These are phyloP conservation scores for Orientallactaga sibirica DNA, from an alignment of 2,797 vertebrate species.

Conservation along the genomic window DNA sequence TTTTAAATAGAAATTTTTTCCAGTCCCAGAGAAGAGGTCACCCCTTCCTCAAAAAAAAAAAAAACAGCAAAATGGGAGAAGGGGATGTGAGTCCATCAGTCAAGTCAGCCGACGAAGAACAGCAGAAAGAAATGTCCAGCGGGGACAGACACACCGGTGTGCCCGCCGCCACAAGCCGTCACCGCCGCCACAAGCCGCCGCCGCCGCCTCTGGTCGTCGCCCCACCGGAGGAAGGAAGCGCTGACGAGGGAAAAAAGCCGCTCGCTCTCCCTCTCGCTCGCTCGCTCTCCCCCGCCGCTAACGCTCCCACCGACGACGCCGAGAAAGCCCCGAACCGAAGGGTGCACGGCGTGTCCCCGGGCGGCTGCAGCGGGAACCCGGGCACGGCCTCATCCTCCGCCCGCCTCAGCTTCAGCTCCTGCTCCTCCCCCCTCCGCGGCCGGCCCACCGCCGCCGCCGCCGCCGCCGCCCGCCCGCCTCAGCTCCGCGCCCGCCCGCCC, in stretches of 20 bases:
- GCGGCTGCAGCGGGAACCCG: constrained; percentile 80
- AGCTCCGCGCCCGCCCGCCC: constrained; percentile 18
- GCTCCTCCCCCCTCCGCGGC: constrained; percentile 73
- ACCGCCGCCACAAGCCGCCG: background rate
- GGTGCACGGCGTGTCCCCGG: constrained; percentile 80
- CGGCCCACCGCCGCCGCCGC: constrained; percentile 78
- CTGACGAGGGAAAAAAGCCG: constrained; percentile 60
- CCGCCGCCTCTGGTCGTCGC: constrained; percentile 49
- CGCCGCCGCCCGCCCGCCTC: constrained; percentile 62
- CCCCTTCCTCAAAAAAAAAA: constrained; percentile 58
- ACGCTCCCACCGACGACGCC: constrained; percentile 50
- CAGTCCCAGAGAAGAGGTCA: constrained; percentile 74
- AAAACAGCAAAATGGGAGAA: background rate
- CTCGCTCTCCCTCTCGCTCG: constrained; percentile 43
- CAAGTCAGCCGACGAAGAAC: constrained; percentile 45
- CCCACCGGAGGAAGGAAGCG: constrained; percentile 65
- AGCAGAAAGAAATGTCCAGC: constrained; percentile 76
- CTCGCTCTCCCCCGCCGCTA: constrained; percentile 67
- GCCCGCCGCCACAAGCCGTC: constrained; percentile 41
- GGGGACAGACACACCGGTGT: constrained; percentile 72
- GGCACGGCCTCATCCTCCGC: constrained; percentile 83
- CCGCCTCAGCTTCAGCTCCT: constrained; percentile 59
- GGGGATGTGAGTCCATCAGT: constrained; percentile 64
- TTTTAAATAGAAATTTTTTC: background rate
- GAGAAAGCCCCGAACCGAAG: constrained; percentile 68